These are phyloP conservation scores for Sturmia bella DNA, from an alignment of 2,888 invertebrate species.

Conservation along the genomic window DNA sequence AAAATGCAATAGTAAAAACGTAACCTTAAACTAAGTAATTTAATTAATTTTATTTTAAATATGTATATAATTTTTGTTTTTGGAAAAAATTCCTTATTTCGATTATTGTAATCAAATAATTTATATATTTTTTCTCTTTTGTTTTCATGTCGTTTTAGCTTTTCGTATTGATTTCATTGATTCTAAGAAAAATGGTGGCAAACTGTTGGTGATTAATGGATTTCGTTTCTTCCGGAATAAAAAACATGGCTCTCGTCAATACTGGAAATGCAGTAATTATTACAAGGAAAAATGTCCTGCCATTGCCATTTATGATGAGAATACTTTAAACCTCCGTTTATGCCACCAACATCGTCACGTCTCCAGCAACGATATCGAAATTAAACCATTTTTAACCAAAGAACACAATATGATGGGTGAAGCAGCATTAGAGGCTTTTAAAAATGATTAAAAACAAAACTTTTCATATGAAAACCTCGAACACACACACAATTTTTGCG, in stretches of 20 bases:
- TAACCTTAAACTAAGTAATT: slow-evolving; percentile 14
- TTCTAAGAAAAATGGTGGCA: slow-evolving; percentile 82
- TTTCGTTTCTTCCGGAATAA: slow-evolving; percentile 82
- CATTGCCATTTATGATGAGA: slow-evolving; percentile 81
- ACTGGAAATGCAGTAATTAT: slow-evolving; percentile 82
- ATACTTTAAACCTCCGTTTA: slow-evolving; percentile 78
- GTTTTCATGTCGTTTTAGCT: slow-evolving; percentile 73
- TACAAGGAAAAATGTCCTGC: slow-evolving; percentile 82
- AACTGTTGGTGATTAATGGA: slow-evolving; percentile 81
- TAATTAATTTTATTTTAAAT: slow-evolving; percentile 19
- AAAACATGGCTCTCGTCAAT: slow-evolving; percentile 81
- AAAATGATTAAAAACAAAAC: slow-evolving; percentile 48
- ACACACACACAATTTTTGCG: background rate
- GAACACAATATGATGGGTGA: slow-evolving; percentile 66
- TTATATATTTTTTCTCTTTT: slow-evolving; percentile 32
- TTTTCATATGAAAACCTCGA: background rate
- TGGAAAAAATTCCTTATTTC: slow-evolving; percentile 21
- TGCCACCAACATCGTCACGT: slow-evolving; percentile 81
- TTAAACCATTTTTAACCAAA: slow-evolving; percentile 76
- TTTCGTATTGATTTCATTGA: slow-evolving; percentile 81
- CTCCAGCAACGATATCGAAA: slow-evolving; percentile 80
- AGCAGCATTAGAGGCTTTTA: slow-evolving; percentile 64
- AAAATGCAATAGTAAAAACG: slow-evolving; percentile 34
- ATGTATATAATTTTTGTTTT: slow-evolving; percentile 17
- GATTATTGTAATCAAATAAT: slow-evolving; percentile 6